A percentile compares a stretch with the other conserved stretches of the same genome.
Evolutionary conservation across 2,113 vertebrate species (phyloP).

Genomic region (Silurus asotus): DNA sequence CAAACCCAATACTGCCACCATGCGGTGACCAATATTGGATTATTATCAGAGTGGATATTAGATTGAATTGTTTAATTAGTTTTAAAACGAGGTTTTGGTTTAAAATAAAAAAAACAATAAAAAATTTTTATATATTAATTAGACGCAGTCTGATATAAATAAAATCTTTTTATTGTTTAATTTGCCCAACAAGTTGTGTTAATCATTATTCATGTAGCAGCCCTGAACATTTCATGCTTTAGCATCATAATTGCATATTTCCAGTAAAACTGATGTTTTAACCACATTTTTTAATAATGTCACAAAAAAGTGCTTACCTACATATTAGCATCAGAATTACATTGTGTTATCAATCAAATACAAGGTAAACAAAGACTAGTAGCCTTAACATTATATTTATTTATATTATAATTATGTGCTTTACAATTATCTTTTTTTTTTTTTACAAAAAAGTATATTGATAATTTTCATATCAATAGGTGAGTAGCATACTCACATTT

Average conservation of each 20-base stretch:
- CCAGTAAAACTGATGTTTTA: background rate
- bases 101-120: too few relatives aligned
- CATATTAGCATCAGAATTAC: background rate
- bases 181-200: background rate
- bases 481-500: too few relatives aligned
- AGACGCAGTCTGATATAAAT: background rate
- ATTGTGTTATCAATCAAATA: background rate
- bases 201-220: background rate
- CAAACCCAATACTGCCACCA: conserved; percentile 21
- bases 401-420: too few relatives aligned
- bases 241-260: background rate
- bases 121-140: background rate
- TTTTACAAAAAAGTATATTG: too few relatives aligned
- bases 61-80: background rate
- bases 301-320: background rate
- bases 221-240: background rate
- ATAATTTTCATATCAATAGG: too few relatives aligned
- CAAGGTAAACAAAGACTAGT: background rate
- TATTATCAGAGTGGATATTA: background rate
- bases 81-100: too few relatives aligned
- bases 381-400: too few relatives aligned
- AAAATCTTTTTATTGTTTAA: background rate
- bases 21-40: conserved; percentile 5
- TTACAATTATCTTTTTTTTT: too few relatives aligned
- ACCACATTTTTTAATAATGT: background rate